phyloP scores from a whole-genome alignment of 2,113 vertebrate genomes.

The Semicossyphus pulcher region DNA sequence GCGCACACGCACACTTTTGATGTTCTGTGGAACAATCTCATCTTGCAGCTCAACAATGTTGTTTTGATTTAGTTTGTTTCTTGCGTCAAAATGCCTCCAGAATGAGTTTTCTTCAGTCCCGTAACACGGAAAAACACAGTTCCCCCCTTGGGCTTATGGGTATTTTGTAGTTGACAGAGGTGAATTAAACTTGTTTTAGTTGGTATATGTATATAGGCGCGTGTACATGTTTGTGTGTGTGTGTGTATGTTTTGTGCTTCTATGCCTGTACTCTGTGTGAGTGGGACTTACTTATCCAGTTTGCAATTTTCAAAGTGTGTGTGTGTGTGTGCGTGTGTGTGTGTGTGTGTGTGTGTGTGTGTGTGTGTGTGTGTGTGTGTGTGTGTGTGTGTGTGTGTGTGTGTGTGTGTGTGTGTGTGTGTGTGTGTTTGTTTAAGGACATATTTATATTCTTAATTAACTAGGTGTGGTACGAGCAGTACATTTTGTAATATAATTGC shows the following conservation, averaged over 20 bases:
- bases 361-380: neutral
- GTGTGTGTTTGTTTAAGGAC: neutral
- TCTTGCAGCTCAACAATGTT: constrained; percentile 21
- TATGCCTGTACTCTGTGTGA: too few species aligned
- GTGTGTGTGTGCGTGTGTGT: too few species aligned
- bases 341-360: neutral
- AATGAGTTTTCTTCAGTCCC: constrained; percentile 19
- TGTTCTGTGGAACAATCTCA: neutral
- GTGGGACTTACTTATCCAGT: too few species aligned
- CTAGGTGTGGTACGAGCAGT: constrained; percentile 3
- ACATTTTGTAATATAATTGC: neutral
- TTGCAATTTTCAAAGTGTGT: too few species aligned
- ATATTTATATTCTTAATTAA: constrained; percentile 3
- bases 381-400: neutral
- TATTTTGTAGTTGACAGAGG: too few species aligned
- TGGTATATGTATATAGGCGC: too few species aligned
- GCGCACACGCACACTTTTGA: neutral
- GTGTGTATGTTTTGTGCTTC: too few species aligned
- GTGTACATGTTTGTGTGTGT: too few species aligned
- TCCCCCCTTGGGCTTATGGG: too few species aligned
- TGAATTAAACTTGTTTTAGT: too few species aligned
- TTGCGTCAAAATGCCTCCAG: constrained; percentile 1
- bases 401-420: neutral
- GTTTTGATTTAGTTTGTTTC: constrained; percentile 26
- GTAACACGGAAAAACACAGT: neutral